Evolutionary conservation across 2,113 vertebrate genomes (phyloP), one percentile per base, ranked within the genome.

Genomic region (Dicaeum eximium): DNA sequence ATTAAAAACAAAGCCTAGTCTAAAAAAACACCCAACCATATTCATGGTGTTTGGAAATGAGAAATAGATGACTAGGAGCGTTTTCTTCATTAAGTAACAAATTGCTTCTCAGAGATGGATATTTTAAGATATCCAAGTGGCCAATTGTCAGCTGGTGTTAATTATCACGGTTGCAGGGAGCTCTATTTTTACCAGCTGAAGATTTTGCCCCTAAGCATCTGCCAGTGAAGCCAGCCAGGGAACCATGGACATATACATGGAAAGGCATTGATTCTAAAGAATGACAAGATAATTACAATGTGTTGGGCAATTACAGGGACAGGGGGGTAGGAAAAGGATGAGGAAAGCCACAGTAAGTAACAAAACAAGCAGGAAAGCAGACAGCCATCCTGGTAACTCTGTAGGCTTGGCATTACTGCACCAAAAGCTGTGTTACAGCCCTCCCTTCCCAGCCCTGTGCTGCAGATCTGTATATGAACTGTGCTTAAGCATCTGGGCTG

Each of bases 171-270:
- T 54, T 78, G 67, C 71, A 80, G 51, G 56, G 79, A 94, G 90
- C 74, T 92, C 92, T 86, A n/a, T 71, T 95, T 96, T 90, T 83
- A 94, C 69, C 93, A 78, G 56, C 67, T 92, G 44, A 86, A 88
- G 71, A 88, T 88, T 95, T 95, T 84, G 75, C 75, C 90, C 88
- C 69, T 30, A 67, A 90, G 90, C 85, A 86, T 86, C 85, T 92
- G 88, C 50, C 80, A 91, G 61, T 19, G 31, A 87, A 89, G 86
- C 8, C 1, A 72, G 61, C 37, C 58, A 80, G 57, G 67, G 85
- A 90, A 64, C 5, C 33, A 71, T 6, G 19, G 73, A 74, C 33
- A 58, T 13, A 30, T 23, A 27, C 22, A 70, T 17, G 54, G 80
- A 91, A 87, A 85, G 62, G 66, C 57, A 94, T 3, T 30, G 47